Evolutionary conservation across 2,113 vertebrate species (phyloP), one percentile per base, ranked within the genome.

Genomic region (Megaleporinus macrocephalus): DNA sequence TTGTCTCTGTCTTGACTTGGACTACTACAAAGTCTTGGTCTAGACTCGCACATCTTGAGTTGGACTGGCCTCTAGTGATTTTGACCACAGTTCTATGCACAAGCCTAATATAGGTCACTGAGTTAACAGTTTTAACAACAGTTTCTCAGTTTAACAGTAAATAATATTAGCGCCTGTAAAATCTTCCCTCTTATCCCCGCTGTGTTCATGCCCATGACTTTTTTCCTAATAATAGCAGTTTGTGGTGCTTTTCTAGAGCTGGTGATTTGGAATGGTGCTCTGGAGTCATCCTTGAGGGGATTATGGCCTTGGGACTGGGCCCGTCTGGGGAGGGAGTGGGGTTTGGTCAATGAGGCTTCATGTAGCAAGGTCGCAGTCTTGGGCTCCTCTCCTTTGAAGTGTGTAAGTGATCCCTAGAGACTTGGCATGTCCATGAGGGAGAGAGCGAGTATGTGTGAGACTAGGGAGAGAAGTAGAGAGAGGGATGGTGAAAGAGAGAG

Each of bases 341-440:
- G 89, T 93, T 90, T 90, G 90, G 90, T 92, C 90, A 92, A 91
- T 89, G 90, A 88, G 84, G 81, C 86, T 87, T 89, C 81, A 33
- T 91, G 82, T 87, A 87, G 79, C 84, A 73, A 89, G 88, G 90
- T 91, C 88, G 87, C 84, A 85, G 83, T 88, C 82, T 85, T 86
- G 80, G 87, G 89, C 63, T 85, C 87, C 73, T 88, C 87, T 90
- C 87, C 88, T 89, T 76, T 90, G 87, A 90, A 91, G 90, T 91
- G 91, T 91, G 89, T 89, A 91, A 92, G 89, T 90, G 89, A 90
- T 91, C 90, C 89, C 89, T 36, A 10, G 89, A 91, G 91, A 91
- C 83, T 70, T 63, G 26, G 80, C 88, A 63, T 79, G 86, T 71
- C 81, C 79, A 83, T 78, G 76, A 61, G 76, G 41, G 36, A 53